Evolutionary conservation across 2,797 vertebrate genomes (phyloP), one percentile per base, ranked within the genome.

Genomic region (Galaxias olidus): DNA sequence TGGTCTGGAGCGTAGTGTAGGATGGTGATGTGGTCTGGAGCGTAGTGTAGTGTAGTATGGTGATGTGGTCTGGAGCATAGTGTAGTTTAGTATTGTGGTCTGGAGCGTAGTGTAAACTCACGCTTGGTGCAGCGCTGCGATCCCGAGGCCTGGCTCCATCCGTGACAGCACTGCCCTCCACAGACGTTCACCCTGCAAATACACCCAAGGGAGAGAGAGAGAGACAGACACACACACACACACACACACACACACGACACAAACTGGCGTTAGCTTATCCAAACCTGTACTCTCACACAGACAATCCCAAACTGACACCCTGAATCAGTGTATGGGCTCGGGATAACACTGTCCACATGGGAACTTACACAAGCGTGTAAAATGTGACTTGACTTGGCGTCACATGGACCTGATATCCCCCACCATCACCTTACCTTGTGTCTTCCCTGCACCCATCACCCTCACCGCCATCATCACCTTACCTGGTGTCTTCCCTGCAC

Each of bases 51-150:
- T 51, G 44, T 45, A 44, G 10, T 46, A 50, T 4, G 17, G 11
- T 42, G 18, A 45, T 19, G 15, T 17, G 18, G 59, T 66, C 53
- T 60, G 69, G n/a, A n/a, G 50, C 20, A 5, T 49, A 42, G 43
- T 49, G 62, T 71, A 50, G 55, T 56, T 54, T 61, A 56, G 62
- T 61, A 51, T 61, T 57, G 59, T 14, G 47, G 14, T 62, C 66
- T 65, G 61, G 48, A 52, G n/a, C 54, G 19, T 20, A 58, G 4
- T 6, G n/a, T 30, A 56, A 66, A 96, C 96, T 96, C 90, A 99
- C 97, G 95, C 88, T 96, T 96, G 13, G 93, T 97, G 90, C 97
- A 99, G n/a, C 95, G 91, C 86, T 96, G 96, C 1, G 96, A 98
- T 63, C 94, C 96, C 49, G 93, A 91, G 71, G 94, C 87, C 81